A percentile compares a stretch with the other conserved stretches of the same genome.
Conservation (phyloP, 2,113 vertebrate species). For the Halichoerus grypus region DNA sequence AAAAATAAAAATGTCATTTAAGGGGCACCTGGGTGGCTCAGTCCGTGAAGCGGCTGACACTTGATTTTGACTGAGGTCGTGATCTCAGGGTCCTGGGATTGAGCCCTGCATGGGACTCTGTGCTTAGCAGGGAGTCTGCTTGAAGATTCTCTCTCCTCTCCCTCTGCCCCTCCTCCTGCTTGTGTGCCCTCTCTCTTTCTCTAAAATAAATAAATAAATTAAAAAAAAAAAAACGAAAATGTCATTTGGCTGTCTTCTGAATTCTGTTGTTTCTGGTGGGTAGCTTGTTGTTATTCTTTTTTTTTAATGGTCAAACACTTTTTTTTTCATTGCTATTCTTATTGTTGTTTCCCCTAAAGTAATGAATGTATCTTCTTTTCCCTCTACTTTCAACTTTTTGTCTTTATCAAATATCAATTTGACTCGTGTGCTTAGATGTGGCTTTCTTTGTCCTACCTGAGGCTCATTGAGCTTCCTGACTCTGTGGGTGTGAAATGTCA, state of each 20-base stretch:
- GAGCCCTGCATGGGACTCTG: too few relatives aligned
- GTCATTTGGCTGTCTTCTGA: not conserved
- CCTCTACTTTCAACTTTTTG: not conserved
- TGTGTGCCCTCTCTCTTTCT: not conserved
- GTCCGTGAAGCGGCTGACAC: too few relatives aligned
- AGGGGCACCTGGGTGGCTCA: too few relatives aligned
- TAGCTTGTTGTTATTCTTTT: not conserved
- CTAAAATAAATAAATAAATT: not conserved
- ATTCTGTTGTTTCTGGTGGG: not conserved
- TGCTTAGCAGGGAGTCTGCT: too few relatives aligned
- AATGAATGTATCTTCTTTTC: not conserved
- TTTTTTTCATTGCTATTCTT: not conserved
- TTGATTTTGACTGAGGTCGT: too few relatives aligned
- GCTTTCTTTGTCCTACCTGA: not conserved
- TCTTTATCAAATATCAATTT: not conserved
- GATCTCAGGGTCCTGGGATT: too few relatives aligned
- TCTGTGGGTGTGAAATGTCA: not conserved
- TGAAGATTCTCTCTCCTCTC: too few relatives aligned
- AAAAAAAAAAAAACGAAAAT: not conserved
- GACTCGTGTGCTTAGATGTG: not conserved
- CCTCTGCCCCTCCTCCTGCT: too few relatives aligned
- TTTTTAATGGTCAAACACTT: too few relatives aligned
- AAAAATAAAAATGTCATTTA: not conserved
- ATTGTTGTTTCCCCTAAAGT: not conserved
- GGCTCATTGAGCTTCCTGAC: not conserved